These are phyloP conservation scores for Romanogobio albipinnatus DNA, from an alignment of 2,113 vertebrate genomes.

Conservation along the genomic window DNA sequence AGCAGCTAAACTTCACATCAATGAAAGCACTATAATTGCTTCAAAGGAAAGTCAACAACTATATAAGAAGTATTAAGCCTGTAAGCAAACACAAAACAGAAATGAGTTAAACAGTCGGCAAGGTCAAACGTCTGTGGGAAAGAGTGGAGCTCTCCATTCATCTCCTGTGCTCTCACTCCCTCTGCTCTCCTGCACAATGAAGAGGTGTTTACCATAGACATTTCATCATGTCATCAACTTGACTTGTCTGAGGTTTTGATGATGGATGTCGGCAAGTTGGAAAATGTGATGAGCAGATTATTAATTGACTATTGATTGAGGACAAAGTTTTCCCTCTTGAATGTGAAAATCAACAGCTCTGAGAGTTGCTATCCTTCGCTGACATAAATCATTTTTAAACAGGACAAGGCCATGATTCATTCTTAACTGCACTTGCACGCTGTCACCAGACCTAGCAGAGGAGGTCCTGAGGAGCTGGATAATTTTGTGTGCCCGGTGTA, in stretches of 20 bases:
- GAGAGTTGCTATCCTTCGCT: neutral
- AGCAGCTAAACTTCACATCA: neutral
- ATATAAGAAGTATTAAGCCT: conserved; percentile 1
- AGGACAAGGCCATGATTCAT: conserved; percentile 28
- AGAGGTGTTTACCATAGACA: conserved; percentile 13
- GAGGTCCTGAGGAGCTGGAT: conserved; percentile 7
- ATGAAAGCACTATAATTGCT: neutral
- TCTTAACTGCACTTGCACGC: conserved; percentile 7
- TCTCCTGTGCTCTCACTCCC: neutral
- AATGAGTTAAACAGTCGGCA: conserved; percentile 24
- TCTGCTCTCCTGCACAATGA: neutral
- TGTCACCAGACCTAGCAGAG: conserved; percentile 8
- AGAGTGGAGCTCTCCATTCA: neutral
- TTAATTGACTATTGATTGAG: conserved; percentile 48
- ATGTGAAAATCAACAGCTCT: conserved; percentile 36
- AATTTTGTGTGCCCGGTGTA: neutral
- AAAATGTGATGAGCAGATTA: conserved; percentile 43
- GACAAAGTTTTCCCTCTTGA: conserved; percentile 40
- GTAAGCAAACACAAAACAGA: conserved; percentile 27
- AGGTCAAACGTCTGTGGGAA: neutral
- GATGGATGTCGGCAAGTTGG: conserved; percentile 34
- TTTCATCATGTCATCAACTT: conserved; percentile 40
- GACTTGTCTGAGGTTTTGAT: conserved; percentile 26
- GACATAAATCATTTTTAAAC: conserved; percentile 37
- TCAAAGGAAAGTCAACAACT: neutral